These are phyloP conservation scores for Troides helena DNA, from an alignment of 2,888 invertebrate genomes.

Conservation along the genomic window DNA sequence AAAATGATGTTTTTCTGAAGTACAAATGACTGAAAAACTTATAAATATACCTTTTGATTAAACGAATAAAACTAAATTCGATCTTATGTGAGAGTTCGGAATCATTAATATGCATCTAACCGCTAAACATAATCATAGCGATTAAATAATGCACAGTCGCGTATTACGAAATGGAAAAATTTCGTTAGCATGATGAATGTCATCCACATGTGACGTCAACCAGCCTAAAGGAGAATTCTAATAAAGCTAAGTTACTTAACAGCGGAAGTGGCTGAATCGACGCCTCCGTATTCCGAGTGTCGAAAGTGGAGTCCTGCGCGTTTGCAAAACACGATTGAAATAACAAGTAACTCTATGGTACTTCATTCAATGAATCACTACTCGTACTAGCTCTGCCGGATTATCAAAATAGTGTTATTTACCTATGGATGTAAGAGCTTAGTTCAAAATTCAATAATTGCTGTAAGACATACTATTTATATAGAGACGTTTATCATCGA, in stretches of 20 bases:
- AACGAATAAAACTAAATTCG: too few species aligned
- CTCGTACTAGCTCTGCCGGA: not conserved
- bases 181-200: conserved; percentile 30
- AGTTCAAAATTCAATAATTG: too few species aligned
- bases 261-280: conserved; percentile 48
- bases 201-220: conserved; percentile 38
- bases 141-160: not conserved
- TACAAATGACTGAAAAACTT: not conserved
- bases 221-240: conserved; percentile 38
- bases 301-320: conserved; percentile 37
- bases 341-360: conserved; percentile 28
- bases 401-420: too few species aligned
- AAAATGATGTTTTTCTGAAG: not conserved
- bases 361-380: not conserved
- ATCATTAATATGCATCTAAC: not conserved
- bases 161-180: conserved; percentile 21
- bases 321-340: conserved; percentile 30
- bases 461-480: too few species aligned
- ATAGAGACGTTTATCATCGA: too few species aligned
- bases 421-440: too few species aligned
- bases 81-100: too few species aligned
- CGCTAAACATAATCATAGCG: not conserved
- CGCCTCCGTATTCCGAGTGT: conserved; percentile 33
- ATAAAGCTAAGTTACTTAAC: conserved; percentile 38
- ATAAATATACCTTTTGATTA: too few species aligned